phyloP scores from a whole-genome alignment of 2,797 vertebrate species.

The Oreochromis mossambicus region DNA sequence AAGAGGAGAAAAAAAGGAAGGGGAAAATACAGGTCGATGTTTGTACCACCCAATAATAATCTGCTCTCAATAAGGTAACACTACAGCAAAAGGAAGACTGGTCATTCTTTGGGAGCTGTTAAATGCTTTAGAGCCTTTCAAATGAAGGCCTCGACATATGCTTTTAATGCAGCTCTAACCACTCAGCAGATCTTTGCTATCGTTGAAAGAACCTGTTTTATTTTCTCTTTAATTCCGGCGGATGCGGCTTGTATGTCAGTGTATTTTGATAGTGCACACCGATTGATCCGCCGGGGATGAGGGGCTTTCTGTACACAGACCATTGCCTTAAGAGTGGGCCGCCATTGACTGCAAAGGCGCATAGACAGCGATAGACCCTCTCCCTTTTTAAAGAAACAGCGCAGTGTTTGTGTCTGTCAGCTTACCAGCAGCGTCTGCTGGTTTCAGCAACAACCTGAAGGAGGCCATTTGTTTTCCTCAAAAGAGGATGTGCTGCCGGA shows the following conservation, averaged over 20 bases:
- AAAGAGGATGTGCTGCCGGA: neutral
- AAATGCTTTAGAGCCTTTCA: neutral
- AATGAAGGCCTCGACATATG: conserved; percentile 9
- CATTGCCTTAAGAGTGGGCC: conserved; percentile 51
- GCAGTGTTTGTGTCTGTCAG: conserved; percentile 48
- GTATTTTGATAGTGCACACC: neutral
- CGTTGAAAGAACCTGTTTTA: neutral
- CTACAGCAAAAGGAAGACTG: neutral
- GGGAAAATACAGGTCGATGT: neutral
- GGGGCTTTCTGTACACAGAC: conserved; percentile 27
- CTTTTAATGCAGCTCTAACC: neutral
- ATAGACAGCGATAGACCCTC: conserved; percentile 55
- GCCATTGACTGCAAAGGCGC: conserved; percentile 74
- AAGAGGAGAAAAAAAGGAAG: neutral
- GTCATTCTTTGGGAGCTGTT: neutral
- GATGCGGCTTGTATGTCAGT: neutral
- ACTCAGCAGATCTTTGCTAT: neutral
- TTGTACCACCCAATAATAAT: conserved; percentile 8
- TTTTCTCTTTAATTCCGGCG: neutral
- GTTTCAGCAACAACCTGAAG: neutral
- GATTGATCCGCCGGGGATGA: conserved; percentile 14
- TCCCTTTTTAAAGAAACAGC: conserved; percentile 72
- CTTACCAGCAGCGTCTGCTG: neutral
- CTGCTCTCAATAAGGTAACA: neutral
- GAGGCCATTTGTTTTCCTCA: conserved; percentile 24